A percentile compares a stretch with the other conserved stretches of the same genome.
Conservation (phyloP, 2,113 vertebrate genomes). For the Hoplias malabaricus region DNA sequence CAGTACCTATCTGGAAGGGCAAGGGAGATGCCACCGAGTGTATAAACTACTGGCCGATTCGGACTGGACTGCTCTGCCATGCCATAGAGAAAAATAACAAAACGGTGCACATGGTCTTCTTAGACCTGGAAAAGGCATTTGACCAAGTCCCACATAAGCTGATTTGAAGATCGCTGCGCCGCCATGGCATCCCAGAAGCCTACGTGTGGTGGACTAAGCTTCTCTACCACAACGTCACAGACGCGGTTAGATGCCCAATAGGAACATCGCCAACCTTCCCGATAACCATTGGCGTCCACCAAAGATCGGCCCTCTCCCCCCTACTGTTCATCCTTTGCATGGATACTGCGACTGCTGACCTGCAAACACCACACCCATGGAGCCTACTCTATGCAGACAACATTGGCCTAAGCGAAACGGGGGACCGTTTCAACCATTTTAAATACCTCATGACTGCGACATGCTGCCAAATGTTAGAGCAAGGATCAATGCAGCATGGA, state of each 20-base stretch:
- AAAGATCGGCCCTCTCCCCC: not conserved
- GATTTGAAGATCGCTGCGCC: not conserved
- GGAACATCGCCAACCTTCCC: not conserved
- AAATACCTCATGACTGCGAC: too few relatives aligned
- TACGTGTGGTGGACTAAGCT: not conserved
- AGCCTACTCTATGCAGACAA: too few relatives aligned
- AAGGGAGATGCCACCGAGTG: too few relatives aligned
- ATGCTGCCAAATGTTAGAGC: too few relatives aligned
- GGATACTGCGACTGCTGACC: not conserved
- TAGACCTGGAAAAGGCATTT: not conserved
- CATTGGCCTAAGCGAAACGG: too few relatives aligned
- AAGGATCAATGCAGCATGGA: too few relatives aligned
- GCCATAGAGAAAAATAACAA: not conserved
- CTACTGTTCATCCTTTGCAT: not conserved
- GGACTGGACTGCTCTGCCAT: too few relatives aligned
- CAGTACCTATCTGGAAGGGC: too few relatives aligned
- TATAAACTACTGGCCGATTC: too few relatives aligned
- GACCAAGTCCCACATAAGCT: not conserved
- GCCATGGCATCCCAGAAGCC: not conserved
- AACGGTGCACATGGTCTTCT: not conserved
- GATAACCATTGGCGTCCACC: not conserved
- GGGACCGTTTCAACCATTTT: too few relatives aligned
- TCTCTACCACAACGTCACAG: not conserved
- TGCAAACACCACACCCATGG: not conserved
- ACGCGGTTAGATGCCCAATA: not conserved